phyloP scores from a whole-genome alignment of 2,113 vertebrate species.

The Clarias batrachus region DNA sequence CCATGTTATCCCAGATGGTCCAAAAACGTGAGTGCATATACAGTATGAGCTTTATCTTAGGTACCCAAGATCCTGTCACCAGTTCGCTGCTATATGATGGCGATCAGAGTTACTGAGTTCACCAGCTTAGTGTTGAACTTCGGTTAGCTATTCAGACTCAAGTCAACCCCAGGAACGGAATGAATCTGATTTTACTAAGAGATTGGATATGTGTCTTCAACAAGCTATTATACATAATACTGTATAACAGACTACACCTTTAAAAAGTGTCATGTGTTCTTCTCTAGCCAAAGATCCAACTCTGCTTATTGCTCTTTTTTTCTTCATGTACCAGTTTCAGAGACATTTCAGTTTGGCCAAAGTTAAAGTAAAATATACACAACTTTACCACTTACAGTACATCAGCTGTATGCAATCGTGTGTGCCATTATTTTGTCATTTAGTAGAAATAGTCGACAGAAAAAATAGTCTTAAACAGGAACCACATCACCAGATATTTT shows the following conservation, averaged over 20 bases:
- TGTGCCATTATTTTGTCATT: background rate
- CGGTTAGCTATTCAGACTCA: too few relatives aligned
- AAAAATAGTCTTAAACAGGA: background rate
- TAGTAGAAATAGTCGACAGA: background rate
- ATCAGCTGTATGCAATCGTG: too few relatives aligned
- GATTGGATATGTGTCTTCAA: background rate
- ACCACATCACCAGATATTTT: background rate
- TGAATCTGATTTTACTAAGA: background rate
- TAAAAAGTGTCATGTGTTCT: too few relatives aligned
- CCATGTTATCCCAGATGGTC: background rate
- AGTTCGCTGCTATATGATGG: too few relatives aligned
- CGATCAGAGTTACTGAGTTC: too few relatives aligned
- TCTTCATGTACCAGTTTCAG: too few relatives aligned
- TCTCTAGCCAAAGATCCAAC: background rate
- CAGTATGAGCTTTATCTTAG: too few relatives aligned
- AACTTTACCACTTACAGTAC: too few relatives aligned
- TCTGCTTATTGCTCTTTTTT: background rate
- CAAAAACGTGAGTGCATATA: background rate
- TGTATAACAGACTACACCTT: too few relatives aligned
- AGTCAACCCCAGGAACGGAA: background rate
- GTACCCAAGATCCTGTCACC: too few relatives aligned
- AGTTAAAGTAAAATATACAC: background rate
- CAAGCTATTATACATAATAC: background rate
- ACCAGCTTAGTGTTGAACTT: too few relatives aligned
- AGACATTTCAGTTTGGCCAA: background rate